phyloP scores from a whole-genome alignment of 2,113 vertebrate species.

The Promerops cafer region DNA sequence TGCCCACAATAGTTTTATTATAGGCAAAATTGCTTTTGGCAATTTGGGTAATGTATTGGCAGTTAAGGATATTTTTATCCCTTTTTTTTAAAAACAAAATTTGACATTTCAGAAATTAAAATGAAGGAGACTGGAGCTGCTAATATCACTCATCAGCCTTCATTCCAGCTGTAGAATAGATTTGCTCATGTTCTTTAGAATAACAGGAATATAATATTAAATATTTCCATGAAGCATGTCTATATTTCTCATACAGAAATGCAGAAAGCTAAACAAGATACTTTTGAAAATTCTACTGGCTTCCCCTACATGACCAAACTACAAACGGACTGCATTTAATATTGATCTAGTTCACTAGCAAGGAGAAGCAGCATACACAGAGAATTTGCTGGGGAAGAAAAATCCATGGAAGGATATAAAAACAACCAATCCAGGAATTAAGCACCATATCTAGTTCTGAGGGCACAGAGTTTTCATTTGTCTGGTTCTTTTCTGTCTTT shows the following conservation, averaged over 20 bases:
- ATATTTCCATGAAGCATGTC: background rate
- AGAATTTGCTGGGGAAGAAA: background rate
- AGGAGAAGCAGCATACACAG: background rate
- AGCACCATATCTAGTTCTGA: background rate
- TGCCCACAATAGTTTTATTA: background rate
- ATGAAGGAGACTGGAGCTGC: background rate
- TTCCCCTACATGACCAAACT: background rate
- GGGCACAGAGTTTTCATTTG: background rate
- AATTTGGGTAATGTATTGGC: slow-evolving; percentile 1
- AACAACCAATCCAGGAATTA: background rate
- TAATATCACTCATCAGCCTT: background rate
- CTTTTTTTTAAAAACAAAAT: background rate
- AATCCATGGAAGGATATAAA: background rate
- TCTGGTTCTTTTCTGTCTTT: background rate
- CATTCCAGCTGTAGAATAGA: background rate
- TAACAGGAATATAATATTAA: background rate
- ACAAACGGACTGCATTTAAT: background rate
- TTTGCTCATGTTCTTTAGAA: background rate
- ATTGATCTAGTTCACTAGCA: background rate
- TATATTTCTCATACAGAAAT: background rate
- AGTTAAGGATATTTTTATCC: background rate
- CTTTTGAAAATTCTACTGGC: background rate
- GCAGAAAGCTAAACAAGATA: background rate
- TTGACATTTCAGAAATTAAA: background rate
- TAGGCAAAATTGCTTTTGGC: background rate